phyloP scores from a whole-genome alignment of 1,140 invertebrate species.

The Macrobrachium rosenbergii region DNA sequence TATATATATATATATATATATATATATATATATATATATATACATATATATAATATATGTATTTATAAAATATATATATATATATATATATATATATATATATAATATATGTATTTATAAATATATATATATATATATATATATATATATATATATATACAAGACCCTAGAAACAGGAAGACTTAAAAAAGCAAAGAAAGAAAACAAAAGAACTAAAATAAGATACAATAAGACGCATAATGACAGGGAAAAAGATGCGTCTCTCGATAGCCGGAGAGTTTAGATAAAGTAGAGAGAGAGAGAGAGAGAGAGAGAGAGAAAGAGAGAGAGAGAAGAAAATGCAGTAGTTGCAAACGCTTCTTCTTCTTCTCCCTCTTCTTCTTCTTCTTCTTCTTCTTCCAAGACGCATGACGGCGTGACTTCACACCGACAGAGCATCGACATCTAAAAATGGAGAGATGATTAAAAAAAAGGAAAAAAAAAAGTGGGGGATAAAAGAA shows the following conservation, averaged over 20 bases:
- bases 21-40: background rate
- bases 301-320: background rate
- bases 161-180: background rate
- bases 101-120: background rate
- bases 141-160: background rate
- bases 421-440: constrained; percentile 6
- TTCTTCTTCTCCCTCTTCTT: no score
- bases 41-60: background rate
- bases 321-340: background rate
- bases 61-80: background rate
- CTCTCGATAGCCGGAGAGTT: no score
- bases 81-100: constrained; percentile 7
- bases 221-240: background rate
- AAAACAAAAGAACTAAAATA: background rate
- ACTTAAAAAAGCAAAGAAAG: background rate
- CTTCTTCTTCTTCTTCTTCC: no score
- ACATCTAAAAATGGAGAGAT: background rate
- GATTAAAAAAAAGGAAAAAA: background rate
- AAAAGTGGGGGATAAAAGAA: background rate
- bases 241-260: background rate
- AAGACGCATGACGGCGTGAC: no score
- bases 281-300: no score
- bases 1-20: constrained; percentile 2
- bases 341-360: no score
- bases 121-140: background rate